Percentiles rank a stretch among this genome's conserved stretches.
phyloP scores from a whole-genome alignment of 2,113 vertebrate genomes.

The Haliaeetus leucogaster region DNA sequence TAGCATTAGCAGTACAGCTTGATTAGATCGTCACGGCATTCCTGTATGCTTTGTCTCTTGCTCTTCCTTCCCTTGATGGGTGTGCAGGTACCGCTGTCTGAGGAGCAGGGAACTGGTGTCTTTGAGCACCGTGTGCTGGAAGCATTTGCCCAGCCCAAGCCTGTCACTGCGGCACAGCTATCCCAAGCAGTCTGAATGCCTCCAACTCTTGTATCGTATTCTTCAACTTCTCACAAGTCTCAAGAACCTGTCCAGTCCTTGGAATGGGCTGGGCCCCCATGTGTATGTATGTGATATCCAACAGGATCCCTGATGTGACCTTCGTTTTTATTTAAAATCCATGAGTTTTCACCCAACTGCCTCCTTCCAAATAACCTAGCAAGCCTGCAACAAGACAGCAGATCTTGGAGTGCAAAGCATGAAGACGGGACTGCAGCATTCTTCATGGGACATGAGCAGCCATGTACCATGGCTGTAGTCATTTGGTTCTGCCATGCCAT shows the following conservation, averaged over 20 bases:
- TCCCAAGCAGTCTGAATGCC: background rate
- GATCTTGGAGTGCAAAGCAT: background rate
- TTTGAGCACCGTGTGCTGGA: background rate
- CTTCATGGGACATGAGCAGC: background rate
- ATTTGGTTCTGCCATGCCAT: rapidly evolving
- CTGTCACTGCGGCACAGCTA: background rate
- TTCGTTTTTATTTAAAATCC: background rate
- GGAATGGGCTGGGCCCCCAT: background rate
- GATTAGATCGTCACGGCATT: rapidly evolving
- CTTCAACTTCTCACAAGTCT: background rate
- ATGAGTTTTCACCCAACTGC: background rate
- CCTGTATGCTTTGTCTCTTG: background rate
- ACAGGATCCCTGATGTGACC: background rate
- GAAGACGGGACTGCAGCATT: background rate
- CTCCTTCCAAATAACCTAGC: background rate
- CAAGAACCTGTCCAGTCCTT: background rate
- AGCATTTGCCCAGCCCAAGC: background rate
- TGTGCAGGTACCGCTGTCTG: background rate
- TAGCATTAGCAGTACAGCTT: background rate
- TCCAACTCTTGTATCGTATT: background rate
- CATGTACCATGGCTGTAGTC: background rate
- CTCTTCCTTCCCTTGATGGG: background rate
- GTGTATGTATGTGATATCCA: background rate
- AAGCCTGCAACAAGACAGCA: background rate
- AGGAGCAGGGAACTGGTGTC: background rate